These are phyloP conservation scores for Parochlus steinenii DNA, from an alignment of 2,888 invertebrate species.

Conservation along the genomic window DNA sequence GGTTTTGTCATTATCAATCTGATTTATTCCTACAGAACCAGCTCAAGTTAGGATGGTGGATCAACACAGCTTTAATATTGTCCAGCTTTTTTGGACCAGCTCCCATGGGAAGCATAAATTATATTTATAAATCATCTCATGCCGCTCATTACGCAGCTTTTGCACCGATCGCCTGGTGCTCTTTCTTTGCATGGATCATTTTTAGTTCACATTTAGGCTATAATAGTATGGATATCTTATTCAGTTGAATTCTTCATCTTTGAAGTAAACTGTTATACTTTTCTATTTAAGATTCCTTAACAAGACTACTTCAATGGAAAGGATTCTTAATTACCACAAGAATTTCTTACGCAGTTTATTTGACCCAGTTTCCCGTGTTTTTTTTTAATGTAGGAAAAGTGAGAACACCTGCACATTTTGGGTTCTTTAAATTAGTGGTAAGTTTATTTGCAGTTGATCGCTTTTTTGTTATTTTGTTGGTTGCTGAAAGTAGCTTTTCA, in stretches of 20 bases:
- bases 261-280: constrained; percentile 11
- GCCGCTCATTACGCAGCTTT: constrained; percentile 53
- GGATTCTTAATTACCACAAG: constrained; percentile 47
- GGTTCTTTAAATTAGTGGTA: constrained; percentile 39
- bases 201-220: constrained; percentile 45
- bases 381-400: constrained; percentile 50
- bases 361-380: constrained; percentile 54
- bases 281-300: constrained; percentile 33
- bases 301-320: constrained; percentile 37
- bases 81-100: constrained; percentile 42
- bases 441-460: constrained; percentile 16
- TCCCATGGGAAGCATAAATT: constrained; percentile 43
- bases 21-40: constrained; percentile 32
- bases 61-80: constrained; percentile 34
- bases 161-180: constrained; percentile 51
- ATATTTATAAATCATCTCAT: constrained; percentile 42
- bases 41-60: constrained; percentile 37
- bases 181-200: constrained; percentile 48
- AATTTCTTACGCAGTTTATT: constrained; percentile 51
- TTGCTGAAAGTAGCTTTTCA: no score
- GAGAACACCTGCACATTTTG: constrained; percentile 38
- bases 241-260: constrained; percentile 2
- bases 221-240: constrained; percentile 27
- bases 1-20: no score
- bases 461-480: no score